These are phyloP conservation scores for Oreochromis niloticus DNA, from an alignment of 2,113 vertebrate genomes.

Conservation along the genomic window DNA sequence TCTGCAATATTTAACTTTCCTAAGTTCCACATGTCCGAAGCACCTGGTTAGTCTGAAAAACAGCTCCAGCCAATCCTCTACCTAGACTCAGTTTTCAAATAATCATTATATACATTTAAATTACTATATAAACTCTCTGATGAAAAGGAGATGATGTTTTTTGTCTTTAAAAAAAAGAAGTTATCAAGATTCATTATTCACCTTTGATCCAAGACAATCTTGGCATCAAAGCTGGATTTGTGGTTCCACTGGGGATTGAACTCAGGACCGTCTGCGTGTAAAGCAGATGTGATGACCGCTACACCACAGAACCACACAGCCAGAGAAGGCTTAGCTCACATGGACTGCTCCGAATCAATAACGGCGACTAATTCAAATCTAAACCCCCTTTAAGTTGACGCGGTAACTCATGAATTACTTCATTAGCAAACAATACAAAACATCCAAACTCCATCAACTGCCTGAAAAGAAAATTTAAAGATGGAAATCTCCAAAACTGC, in stretches of 20 bases:
- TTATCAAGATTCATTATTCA: background rate
- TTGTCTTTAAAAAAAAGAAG: background rate
- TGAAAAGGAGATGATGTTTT: background rate
- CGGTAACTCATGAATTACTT: background rate
- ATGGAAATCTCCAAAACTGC: background rate
- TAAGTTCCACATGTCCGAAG: background rate
- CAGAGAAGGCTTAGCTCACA: too few species aligned
- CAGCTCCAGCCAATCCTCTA: background rate
- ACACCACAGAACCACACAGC: slow-evolving; percentile 82
- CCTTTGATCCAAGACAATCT: background rate
- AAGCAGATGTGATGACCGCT: slow-evolving; percentile 93
- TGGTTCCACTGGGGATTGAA: slow-evolving; percentile 14
- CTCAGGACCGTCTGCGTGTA: slow-evolving; percentile 77
- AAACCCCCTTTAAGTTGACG: background rate
- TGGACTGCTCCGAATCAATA: background rate
- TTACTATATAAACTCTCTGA: background rate
- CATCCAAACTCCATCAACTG: background rate
- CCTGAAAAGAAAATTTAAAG: background rate
- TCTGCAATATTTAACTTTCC: background rate
- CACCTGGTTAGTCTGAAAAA: background rate
- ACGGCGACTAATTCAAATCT: background rate
- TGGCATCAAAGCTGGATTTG: background rate
- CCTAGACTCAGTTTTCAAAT: background rate
- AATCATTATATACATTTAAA: background rate
- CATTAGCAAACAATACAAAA: background rate